Evolutionary conservation across 2,797 vertebrate species (phyloP), one percentile per base, ranked within the genome.

Genomic region (Lepus townsendii): DNA sequence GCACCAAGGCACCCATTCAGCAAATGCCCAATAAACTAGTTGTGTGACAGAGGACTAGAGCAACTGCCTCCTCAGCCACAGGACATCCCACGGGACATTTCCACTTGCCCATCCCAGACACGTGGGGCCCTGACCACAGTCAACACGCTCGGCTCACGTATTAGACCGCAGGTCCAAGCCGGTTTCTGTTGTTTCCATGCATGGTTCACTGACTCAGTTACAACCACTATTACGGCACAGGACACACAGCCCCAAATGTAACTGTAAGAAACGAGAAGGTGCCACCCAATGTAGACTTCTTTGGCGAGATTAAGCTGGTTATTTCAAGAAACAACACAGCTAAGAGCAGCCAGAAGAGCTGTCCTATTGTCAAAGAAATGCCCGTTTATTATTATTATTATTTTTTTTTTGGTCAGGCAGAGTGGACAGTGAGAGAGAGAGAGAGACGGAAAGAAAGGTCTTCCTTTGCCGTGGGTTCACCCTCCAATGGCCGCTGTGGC

Each of bases 201-300:
- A 1, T 1, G 0, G 50, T 13, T 87, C 88, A 65, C 1, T 0
- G 8, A 9, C 63, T 77, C 10, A 0, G 19, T 60, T 78, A 20
- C 6, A 17, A 82, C 42, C 22, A 10, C 17, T 1, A n/a, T 13
- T 4, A 38, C 57, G 12, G 27, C 27, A 32, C 13, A 32, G 60
- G 9, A 42, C 82, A n/a, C 54, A 10, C 17, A 32, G 16, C 92
- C 22, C 52, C 47, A 35, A 83, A 71, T 24, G 12, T 2, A n/a
- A 17, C 54, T 7, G 0, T 0, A 42, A 47, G 35, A 71, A 35
- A 66, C 4, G 54, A 22, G 17, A 10, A 17, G 0, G 14, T 19
- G 19, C 83, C 19, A 72, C 35, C 42, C 12, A n/a, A 30, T n/a
- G 17, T 42, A 16, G 14, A 47, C 5, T 68, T 54, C 54, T 24